Conservation (phyloP, 1,140 invertebrate species). For the Lethrus apterus region DNA sequence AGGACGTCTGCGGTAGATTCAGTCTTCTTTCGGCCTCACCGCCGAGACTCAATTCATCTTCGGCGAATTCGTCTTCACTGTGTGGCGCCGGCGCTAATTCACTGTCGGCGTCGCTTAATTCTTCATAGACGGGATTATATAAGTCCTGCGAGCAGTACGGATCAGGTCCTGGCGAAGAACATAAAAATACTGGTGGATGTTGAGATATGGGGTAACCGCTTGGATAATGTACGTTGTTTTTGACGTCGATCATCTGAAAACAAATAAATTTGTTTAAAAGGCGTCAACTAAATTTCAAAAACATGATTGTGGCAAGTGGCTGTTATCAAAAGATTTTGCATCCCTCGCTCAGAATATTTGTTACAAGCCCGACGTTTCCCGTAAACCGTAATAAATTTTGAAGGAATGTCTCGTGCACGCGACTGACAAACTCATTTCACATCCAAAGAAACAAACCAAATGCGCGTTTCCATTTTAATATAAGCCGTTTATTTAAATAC, state of each 20-base stretch:
- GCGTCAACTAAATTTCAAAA: background rate
- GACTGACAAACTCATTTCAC: too few relatives aligned
- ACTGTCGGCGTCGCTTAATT: conserved; percentile 57
- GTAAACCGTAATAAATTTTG: too few relatives aligned
- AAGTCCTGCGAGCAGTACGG: conserved; percentile 59
- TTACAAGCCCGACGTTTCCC: too few relatives aligned
- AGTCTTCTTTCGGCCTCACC: conserved; percentile 44
- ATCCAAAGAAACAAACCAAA: too few relatives aligned
- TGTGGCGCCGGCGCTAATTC: conserved; percentile 47
- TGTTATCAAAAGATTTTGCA: background rate
- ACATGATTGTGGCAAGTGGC: background rate
- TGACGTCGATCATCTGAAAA: conserved; percentile 60
- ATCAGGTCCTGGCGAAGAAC: conserved; percentile 60
- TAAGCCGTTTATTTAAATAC: too few relatives aligned
- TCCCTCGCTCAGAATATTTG: too few relatives aligned
- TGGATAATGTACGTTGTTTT: conserved; percentile 49
- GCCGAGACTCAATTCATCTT: conserved; percentile 57
- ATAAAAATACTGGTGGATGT: conserved; percentile 55
- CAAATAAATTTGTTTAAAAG: conserved; percentile 23
- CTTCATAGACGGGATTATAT: conserved; percentile 64
- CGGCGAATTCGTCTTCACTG: conserved; percentile 62
- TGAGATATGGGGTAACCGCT: conserved; percentile 49
- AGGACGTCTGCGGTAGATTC: conserved; percentile 41
- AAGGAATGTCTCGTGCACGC: background rate
- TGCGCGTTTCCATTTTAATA: too few relatives aligned